phyloP scores from a whole-genome alignment of 23 tunicate species.

The Trididemnum clinides region DNA sequence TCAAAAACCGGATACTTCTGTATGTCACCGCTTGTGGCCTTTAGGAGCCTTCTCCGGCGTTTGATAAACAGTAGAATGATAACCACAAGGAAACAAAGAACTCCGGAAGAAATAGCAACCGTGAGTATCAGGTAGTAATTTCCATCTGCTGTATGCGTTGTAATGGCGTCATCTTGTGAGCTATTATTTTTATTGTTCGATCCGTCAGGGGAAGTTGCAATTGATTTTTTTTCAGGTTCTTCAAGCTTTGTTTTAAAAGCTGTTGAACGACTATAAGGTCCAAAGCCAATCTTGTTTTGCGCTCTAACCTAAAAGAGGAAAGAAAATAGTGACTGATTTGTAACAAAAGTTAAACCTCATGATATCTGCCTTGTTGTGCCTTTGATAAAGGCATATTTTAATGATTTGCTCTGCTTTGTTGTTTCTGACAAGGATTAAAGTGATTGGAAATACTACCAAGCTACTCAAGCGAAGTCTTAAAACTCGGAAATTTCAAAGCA shows the following conservation, averaged over 20 bases:
- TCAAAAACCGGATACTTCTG: constrained; percentile 72
- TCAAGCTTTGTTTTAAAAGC: constrained; percentile 62
- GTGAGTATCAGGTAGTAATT: constrained; percentile 49
- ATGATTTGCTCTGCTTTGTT: no score
- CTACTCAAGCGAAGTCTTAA: no score
- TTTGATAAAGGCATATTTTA: no score
- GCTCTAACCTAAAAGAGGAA: constrained; percentile 70
- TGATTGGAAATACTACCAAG: no score
- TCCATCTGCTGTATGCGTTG: constrained; percentile 13
- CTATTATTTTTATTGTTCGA: not conserved
- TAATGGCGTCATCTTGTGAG: not conserved
- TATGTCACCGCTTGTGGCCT: constrained; percentile 21
- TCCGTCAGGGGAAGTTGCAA: not conserved
- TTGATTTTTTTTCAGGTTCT: not conserved
- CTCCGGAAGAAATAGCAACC: constrained; percentile 42
- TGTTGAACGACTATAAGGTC: constrained; percentile 54
- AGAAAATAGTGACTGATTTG: not conserved
- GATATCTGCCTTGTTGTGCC: no score
- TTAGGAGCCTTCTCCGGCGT: constrained; percentile 18
- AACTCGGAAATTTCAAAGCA: no score
- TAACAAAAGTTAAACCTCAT: not conserved
- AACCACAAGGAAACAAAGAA: constrained; percentile 36
- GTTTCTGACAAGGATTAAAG: no score
- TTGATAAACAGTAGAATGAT: constrained; percentile 38
- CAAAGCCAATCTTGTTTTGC: constrained; percentile 65